phyloP scores from a whole-genome alignment of 1,140 invertebrate genomes.

The Cotesia glomerata region DNA sequence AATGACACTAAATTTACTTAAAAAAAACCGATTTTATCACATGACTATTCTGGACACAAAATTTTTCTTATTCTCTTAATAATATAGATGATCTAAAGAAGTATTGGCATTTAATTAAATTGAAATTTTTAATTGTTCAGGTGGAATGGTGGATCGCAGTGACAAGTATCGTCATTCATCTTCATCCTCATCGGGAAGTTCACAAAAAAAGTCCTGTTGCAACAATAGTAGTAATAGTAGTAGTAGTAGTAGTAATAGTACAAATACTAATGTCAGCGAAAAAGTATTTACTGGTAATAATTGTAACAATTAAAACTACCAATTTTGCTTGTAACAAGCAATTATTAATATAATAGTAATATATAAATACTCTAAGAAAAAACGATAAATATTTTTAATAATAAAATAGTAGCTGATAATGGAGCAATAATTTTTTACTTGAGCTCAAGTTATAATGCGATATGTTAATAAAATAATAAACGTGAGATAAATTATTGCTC shows the following conservation, averaged over 20 bases:
- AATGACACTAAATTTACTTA: too few relatives aligned
- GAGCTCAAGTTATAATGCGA: not conserved
- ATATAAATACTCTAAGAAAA: too few relatives aligned
- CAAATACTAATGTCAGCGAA: conserved; percentile 33
- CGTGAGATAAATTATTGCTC: conserved; percentile 59
- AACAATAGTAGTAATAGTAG: conserved; percentile 54
- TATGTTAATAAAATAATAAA: conserved; percentile 43
- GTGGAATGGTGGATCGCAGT: conserved; percentile 57
- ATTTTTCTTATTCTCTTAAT: not conserved
- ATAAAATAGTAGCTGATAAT: conserved; percentile 36
- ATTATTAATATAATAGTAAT: too few relatives aligned
- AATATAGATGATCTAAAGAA: not conserved
- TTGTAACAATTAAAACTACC: conserved; percentile 45
- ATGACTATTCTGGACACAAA: too few relatives aligned
- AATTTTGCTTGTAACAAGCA: conserved; percentile 16
- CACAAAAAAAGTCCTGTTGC: conserved; percentile 58
- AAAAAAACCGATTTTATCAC: too few relatives aligned
- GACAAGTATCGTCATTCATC: conserved; percentile 59
- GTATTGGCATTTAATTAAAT: conserved; percentile 6
- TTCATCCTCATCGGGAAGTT: conserved; percentile 40
- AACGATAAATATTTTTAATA: not conserved
- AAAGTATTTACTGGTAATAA: too few relatives aligned
- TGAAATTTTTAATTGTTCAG: conserved; percentile 42
- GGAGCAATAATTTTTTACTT: conserved; percentile 32
- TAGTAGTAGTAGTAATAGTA: not conserved